A percentile compares a stretch with the other conserved stretches of the same genome.
These are phyloP conservation scores for Chaetophractus vellerosus DNA, from an alignment of 2,797 vertebrate species.

Conservation along the genomic window DNA sequence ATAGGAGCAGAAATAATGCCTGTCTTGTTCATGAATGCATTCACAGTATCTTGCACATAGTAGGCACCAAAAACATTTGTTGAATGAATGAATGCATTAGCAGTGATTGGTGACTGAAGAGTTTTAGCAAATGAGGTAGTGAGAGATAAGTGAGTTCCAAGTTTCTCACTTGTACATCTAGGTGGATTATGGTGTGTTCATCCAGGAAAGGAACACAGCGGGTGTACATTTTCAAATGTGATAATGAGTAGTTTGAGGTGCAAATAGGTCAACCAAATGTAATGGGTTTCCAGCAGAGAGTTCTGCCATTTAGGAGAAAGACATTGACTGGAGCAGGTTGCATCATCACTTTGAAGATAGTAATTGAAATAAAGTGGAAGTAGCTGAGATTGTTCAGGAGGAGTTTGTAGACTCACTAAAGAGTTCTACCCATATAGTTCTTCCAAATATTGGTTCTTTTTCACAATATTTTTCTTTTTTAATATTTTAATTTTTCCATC, in stretches of 20 bases:
- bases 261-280: background rate
- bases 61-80: background rate
- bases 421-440: background rate
- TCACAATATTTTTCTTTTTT: background rate
- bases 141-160: background rate
- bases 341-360: background rate
- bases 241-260: background rate
- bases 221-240: background rate
- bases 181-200: background rate
- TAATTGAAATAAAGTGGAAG: background rate
- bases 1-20: background rate
- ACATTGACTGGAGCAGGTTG: background rate
- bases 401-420: background rate
- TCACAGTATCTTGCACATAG: background rate
- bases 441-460: constrained; percentile 8
- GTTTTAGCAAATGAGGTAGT: background rate
- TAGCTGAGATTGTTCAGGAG: background rate
- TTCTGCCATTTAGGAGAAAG: background rate
- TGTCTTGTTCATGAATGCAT: background rate
- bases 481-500: background rate
- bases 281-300: background rate
- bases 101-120: background rate
- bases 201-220: background rate
- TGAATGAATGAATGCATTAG: background rate
- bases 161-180: background rate